A percentile compares a stretch with the other conserved stretches of the same genome.
These are phyloP conservation scores for Chironomus striatipennis DNA, from an alignment of 1,140 invertebrate genomes.

Conservation along the genomic window DNA sequence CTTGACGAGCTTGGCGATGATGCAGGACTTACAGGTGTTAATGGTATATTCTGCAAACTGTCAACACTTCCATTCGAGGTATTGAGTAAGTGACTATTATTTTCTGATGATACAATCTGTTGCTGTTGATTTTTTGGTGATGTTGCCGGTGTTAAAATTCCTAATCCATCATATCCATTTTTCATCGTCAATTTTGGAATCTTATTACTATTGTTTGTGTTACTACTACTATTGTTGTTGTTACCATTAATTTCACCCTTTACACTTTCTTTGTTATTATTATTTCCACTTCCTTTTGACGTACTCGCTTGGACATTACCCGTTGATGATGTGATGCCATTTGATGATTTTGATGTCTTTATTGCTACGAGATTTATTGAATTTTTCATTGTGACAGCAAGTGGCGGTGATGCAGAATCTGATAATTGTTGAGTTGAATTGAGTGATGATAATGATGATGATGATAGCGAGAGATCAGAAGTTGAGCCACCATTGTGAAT, in stretches of 20 bases:
- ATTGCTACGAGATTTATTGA: constrained; percentile 29
- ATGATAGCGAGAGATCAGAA: constrained; percentile 22
- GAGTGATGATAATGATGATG: constrained; percentile 25
- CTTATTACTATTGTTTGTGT: background rate
- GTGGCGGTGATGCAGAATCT: background rate
- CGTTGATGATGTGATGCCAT: background rate
- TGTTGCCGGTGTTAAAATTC: constrained; percentile 45
- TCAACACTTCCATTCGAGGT: background rate
- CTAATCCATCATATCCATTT: constrained; percentile 34
- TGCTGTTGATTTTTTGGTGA: constrained; percentile 39
- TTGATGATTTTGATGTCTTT: constrained; percentile 36
- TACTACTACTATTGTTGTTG: too few species aligned
- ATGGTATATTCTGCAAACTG: constrained; percentile 2
- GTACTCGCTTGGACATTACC: background rate
- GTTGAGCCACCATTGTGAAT: constrained; percentile 16
- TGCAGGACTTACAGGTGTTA: constrained; percentile 25
- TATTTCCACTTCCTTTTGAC: constrained; percentile 4
- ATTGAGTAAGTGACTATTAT: constrained; percentile 23
- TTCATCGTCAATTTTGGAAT: constrained; percentile 5
- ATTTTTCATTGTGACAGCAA: background rate
- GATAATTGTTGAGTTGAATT: constrained; percentile 23
- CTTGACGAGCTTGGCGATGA: constrained; percentile 29
- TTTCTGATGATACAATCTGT: constrained; percentile 29
- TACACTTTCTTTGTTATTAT: constrained; percentile 28
- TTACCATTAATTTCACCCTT: too few species aligned